Base-by-base conservation (phyloP, 2,113 vertebrate genomes). In the Narcine bancroftii region DNA sequence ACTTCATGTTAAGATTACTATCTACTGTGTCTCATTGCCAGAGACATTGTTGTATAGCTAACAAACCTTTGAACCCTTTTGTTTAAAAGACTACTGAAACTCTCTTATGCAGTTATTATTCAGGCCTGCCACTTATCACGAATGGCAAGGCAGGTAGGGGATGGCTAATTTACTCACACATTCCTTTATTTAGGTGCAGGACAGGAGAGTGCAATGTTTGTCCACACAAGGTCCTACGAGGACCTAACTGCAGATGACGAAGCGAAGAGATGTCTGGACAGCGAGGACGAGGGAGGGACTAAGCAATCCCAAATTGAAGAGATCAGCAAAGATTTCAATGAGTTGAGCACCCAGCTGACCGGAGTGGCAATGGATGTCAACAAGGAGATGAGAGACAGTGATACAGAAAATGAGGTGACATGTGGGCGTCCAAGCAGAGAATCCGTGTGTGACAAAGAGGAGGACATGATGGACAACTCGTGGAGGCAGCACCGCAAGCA, bases 401-500 rank as follows among this genome's bases (percentile, higher is more conserved):
- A 87, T 24, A 76, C 93, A 45, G 96, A 75, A 15, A 95, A 94
- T 93, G 95, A 95, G 94, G 92, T 93, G 42, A 92, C 94, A 0
- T 93, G 93, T 0, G 92, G 94, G 93, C 69, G 92, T 0, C 50
- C 92, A 21, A 93, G 93, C 92, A 76, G 94, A 0, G 94, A 95
- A 92, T 93, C 95, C 0, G 94, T 94, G 65, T 85, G 94, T 0
- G 73, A 73, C 42, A 94, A 93, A 26, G 93, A 93, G 63, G 3
- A 93, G 33, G 97, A 98, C 0, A 96, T 98, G 33, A 96, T 95
- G 19, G 95, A 96, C 0, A 98, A 99, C 0, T 94, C 96, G 0
- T 99, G 99, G 99, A 97, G 97, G 47, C 96, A 94, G 92, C 98
- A 98, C 94, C 96, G 95, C 92, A 99, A 99, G 94, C 99, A 99